phyloP scores from a whole-genome alignment of 2,888 invertebrate genomes.

The Tridacna gigas region DNA sequence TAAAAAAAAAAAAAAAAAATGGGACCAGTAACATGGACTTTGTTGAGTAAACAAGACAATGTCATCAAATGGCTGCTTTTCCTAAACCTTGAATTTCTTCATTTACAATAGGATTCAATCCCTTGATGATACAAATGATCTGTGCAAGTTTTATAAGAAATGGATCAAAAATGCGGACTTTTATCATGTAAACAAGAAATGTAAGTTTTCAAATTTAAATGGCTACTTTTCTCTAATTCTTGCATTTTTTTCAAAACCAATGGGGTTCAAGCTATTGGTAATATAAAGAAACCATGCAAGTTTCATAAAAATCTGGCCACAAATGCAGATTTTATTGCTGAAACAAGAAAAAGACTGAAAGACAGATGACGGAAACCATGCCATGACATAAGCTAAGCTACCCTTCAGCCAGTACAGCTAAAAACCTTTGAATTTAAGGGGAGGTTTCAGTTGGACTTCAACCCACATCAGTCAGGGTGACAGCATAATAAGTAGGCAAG shows the following conservation, averaged over 20 bases:
- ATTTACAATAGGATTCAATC: background rate
- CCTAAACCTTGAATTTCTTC: background rate
- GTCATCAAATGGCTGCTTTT: no score
- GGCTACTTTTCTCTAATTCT: no score
- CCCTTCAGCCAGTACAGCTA: background rate
- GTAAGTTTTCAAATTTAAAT: no score
- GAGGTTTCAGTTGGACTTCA: no score
- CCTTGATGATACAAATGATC: background rate
- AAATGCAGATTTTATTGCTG: background rate
- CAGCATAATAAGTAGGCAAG: no score
- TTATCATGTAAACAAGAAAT: background rate
- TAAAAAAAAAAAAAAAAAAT: no score
- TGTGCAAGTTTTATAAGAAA: background rate
- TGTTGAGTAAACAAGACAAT: no score
- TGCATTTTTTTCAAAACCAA: no score
- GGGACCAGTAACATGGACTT: no score
- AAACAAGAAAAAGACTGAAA: background rate
- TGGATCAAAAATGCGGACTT: background rate
- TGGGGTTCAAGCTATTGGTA: background rate
- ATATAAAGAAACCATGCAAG: background rate
- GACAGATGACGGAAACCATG: background rate
- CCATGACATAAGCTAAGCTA: background rate
- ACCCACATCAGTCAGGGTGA: no score
- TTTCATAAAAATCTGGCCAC: background rate
- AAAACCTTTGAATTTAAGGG: background rate